A percentile compares a stretch with the other conserved stretches of the same genome.
Conservation (phyloP, 1,140 invertebrate species). For the Arion vulgaris region DNA sequence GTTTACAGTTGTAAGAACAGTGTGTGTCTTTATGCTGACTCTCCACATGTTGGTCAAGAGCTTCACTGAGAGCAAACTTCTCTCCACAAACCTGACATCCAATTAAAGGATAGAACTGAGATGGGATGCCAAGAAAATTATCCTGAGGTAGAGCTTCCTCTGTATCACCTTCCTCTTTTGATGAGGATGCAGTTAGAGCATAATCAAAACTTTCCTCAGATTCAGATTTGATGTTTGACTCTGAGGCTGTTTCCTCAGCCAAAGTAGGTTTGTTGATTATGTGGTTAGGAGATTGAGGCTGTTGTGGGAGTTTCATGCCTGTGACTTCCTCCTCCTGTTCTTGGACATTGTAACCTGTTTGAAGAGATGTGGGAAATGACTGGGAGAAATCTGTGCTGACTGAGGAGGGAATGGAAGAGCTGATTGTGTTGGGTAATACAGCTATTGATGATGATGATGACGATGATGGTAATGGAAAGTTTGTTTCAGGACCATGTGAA, state of each 20-base stretch:
- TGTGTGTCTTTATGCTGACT: slow-evolving; percentile 20
- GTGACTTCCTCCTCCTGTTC: not conserved
- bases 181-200: slow-evolving; percentile 12
- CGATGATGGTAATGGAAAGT: slow-evolving; percentile 29
- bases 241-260: not conserved
- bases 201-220: slow-evolving; percentile 37
- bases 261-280: not conserved
- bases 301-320: slow-evolving; percentile 35
- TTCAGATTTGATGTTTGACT: slow-evolving; percentile 22
- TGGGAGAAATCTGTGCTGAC: slow-evolving; percentile 22
- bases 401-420: not conserved
- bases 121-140: slow-evolving; percentile 29
- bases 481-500: slow-evolving; percentile 40
- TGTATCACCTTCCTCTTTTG: slow-evolving; percentile 10
- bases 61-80: slow-evolving; percentile 38
- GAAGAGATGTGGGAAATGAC: slow-evolving; percentile 12
- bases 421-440: not conserved
- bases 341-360: slow-evolving; percentile 12
- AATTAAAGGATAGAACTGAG: slow-evolving; percentile 36
- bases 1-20: slow-evolving; percentile 23
- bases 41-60: slow-evolving; percentile 30
- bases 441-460: slow-evolving; percentile 12
- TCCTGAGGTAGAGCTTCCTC: not conserved
- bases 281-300: slow-evolving; percentile 30
- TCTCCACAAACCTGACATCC: slow-evolving; percentile 43